Conservation (phyloP, 1,140 invertebrate species). For the Drosophila rhopaloa region DNA sequence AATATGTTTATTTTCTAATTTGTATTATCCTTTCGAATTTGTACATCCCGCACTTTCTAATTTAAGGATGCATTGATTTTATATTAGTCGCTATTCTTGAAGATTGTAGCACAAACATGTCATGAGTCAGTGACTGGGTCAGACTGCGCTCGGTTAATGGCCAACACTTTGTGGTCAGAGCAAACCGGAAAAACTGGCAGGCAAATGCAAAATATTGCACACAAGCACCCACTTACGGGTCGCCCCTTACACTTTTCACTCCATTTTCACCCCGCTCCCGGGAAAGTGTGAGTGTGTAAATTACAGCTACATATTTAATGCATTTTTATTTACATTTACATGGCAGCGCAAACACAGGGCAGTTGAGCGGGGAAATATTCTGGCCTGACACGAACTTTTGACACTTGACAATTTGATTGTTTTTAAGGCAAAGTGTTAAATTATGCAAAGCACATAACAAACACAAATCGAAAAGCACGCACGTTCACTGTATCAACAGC, state of each 20-base stretch:
- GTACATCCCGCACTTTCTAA: neutral
- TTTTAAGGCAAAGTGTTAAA: constrained; percentile 79
- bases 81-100: too few species aligned
- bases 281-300: constrained; percentile 38
- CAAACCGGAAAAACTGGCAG: constrained; percentile 58
- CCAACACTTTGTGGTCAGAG: constrained; percentile 76
- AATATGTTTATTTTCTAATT: too few species aligned
- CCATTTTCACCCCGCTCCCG: constrained; percentile 4
- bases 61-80: neutral
- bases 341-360: constrained; percentile 20
- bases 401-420: constrained; percentile 81
- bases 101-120: constrained; percentile 7
- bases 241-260: constrained; percentile 18
- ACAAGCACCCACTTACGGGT: constrained; percentile 46
- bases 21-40: too few species aligned
- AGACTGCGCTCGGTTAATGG: constrained; percentile 48
- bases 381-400: constrained; percentile 63
- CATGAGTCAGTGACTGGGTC: constrained; percentile 23
- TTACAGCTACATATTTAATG: constrained; percentile 74
- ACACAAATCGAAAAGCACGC: constrained; percentile 39
- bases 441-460: constrained; percentile 68
- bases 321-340: constrained; percentile 73
- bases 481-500: constrained; percentile 25
- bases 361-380: constrained; percentile 7
- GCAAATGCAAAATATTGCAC: constrained; percentile 54